These are phyloP conservation scores for Gymnosoma rotundatum DNA, from an alignment of 2,888 invertebrate genomes.

Conservation along the genomic window DNA sequence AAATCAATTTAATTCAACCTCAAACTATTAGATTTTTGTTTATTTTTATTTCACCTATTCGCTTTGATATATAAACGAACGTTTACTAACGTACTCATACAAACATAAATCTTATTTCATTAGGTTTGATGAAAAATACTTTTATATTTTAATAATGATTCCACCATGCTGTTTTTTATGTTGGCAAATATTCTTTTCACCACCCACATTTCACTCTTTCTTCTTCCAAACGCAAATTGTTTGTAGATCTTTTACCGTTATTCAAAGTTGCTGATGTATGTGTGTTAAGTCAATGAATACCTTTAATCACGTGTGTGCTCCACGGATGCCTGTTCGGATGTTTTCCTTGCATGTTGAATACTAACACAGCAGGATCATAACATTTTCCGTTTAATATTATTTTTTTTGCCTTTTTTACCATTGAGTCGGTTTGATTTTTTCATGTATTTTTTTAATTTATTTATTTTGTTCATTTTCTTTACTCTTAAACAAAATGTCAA, in stretches of 20 bases:
- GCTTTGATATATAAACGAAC: not conserved
- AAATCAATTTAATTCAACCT: slow-evolving; percentile 71
- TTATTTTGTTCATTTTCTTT: slow-evolving; percentile 30
- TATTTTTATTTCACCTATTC: slow-evolving; percentile 27
- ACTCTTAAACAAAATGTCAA: slow-evolving; percentile 54
- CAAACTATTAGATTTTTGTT: slow-evolving; percentile 38
- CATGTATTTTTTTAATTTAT: slow-evolving; percentile 20
- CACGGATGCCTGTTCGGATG: slow-evolving; percentile 8
- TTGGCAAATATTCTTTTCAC: slow-evolving; percentile 4
- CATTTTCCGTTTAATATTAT: slow-evolving; percentile 55
- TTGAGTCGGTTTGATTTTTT: slow-evolving; percentile 38
- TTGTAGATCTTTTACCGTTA: slow-evolving; percentile 52
- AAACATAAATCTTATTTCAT: slow-evolving; percentile 61
- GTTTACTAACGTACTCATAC: slow-evolving; percentile 6
- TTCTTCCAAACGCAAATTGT: slow-evolving; percentile 35
- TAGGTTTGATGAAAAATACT: slow-evolving; percentile 53
- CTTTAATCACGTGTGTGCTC: slow-evolving; percentile 69
- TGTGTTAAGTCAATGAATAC: slow-evolving; percentile 58
- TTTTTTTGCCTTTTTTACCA: slow-evolving; percentile 31
- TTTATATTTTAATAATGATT: slow-evolving; percentile 47
- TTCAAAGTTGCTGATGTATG: slow-evolving; percentile 5
- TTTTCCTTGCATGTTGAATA: slow-evolving; percentile 73
- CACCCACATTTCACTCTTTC: slow-evolving; percentile 47
- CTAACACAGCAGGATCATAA: slow-evolving; percentile 75
- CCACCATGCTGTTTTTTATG: not conserved